phyloP scores from a whole-genome alignment of 1,140 invertebrate species.

The Brachystomella parvula region DNA sequence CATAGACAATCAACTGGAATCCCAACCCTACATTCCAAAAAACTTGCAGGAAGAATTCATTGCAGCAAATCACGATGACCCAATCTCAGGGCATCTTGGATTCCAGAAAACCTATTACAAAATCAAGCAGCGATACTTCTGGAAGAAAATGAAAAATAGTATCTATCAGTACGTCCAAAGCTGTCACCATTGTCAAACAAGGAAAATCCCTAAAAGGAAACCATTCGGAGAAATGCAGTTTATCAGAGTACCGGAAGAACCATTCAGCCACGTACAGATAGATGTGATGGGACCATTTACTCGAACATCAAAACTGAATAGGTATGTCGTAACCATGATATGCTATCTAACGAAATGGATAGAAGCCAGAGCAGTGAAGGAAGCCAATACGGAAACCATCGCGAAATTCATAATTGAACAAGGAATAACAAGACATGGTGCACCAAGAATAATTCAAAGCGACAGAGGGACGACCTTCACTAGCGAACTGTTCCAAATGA shows the following conservation, averaged over 20 bases:
- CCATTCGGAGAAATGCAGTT: not conserved
- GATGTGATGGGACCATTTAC: slow-evolving; percentile 18
- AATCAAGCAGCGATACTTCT: slow-evolving; percentile 5
- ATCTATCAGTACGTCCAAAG: not conserved
- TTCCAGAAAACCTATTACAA: not conserved
- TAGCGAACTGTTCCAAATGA: not conserved
- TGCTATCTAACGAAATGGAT: slow-evolving; percentile 9
- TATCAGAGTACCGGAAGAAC: not conserved
- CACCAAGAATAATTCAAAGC: not conserved
- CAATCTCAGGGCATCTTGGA: not conserved
- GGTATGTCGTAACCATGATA: slow-evolving; percentile 3
- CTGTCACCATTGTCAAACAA: slow-evolving; percentile 9
- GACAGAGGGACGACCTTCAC: slow-evolving; percentile 12
- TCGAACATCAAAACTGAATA: not conserved
- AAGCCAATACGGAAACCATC: not conserved
- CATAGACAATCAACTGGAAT: not conserved
- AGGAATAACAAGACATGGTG: slow-evolving; percentile 1
- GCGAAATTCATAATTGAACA: slow-evolving; percentile 21
- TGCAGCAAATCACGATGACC: not conserved
- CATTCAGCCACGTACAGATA: not conserved
- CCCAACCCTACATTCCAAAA: not conserved
- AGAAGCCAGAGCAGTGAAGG: not conserved
- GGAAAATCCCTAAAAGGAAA: not conserved
- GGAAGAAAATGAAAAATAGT: not conserved
- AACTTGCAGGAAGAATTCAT: not conserved